These are phyloP conservation scores for Cryptocephalus moraei DNA, from an alignment of 2,888 invertebrate species.

Conservation along the genomic window DNA sequence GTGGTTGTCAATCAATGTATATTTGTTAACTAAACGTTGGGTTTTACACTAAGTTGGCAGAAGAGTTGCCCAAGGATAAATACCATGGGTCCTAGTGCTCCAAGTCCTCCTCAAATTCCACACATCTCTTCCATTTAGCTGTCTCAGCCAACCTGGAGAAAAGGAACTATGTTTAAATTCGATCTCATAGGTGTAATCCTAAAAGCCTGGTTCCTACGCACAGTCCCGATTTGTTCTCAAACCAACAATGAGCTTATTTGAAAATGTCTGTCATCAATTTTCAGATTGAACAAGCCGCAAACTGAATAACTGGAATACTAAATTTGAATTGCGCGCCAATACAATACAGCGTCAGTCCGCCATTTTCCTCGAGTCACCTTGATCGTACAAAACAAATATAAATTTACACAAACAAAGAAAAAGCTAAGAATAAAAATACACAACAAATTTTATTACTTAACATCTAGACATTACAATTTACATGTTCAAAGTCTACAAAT, in stretches of 20 bases:
- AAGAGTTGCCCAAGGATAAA: constrained; percentile 45
- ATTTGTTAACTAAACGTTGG: constrained; percentile 16
- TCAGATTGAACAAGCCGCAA: constrained; percentile 2
- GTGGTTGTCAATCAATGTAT: constrained; percentile 12
- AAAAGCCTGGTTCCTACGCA: constrained; percentile 38
- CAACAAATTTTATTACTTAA: constrained; percentile 19
- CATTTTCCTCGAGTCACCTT: constrained; percentile 22
- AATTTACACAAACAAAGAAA: constrained; percentile 14
- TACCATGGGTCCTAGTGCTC: constrained; percentile 42
- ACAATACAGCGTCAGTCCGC: constrained; percentile 17
- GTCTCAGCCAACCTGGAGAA: constrained; percentile 43
- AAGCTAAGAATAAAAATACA: constrained; percentile 15
- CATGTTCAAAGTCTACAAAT: constrained; percentile 13
- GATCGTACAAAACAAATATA: constrained; percentile 13
- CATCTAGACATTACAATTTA: constrained; percentile 18
- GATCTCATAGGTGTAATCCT: constrained; percentile 26
- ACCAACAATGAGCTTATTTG: too few relatives aligned
- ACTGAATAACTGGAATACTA: background rate
- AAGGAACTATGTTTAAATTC: constrained; percentile 43
- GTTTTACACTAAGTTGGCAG: constrained; percentile 36
- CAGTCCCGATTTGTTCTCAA: constrained; percentile 20
- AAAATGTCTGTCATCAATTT: too few relatives aligned
- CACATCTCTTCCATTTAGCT: constrained; percentile 28
- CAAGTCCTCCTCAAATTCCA: constrained; percentile 21
- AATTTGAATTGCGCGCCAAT: constrained; percentile 28